These are phyloP conservation scores for Betta splendens DNA, from an alignment of 2,797 vertebrate genomes.

Conservation along the genomic window DNA sequence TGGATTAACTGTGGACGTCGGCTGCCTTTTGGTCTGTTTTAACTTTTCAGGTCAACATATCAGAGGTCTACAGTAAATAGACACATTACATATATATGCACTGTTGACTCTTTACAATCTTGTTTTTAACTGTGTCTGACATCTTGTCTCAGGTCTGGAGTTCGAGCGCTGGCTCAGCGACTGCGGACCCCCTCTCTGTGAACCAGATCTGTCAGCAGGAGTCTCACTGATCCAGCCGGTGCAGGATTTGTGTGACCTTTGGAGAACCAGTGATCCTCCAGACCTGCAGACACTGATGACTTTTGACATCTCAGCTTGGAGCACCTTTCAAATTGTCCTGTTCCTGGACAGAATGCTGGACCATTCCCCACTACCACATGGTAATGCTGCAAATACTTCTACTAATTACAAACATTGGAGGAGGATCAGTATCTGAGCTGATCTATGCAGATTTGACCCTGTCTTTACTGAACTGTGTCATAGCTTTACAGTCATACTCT, in stretches of 20 bases:
- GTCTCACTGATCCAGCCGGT: constrained; percentile 87
- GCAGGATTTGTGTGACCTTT: constrained; percentile 89
- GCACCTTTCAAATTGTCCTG: constrained; percentile 93
- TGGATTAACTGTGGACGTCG: no score
- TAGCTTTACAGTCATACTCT: no score
- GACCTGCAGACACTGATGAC: constrained; percentile 75
- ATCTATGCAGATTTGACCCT: no score
- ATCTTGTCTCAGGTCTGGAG: constrained; percentile 85
- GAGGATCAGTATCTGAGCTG: no score
- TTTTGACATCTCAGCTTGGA: constrained; percentile 91
- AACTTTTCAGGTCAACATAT: no score
- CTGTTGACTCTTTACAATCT: no score
- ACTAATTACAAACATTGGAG: no score
- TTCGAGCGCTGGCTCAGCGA: constrained; percentile 84
- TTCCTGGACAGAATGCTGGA: constrained; percentile 94
- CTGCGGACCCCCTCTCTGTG: constrained; percentile 87
- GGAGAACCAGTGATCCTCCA: constrained; percentile 84
- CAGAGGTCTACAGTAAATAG: no score
- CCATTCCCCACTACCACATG: constrained; percentile 86
- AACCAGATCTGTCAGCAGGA: constrained; percentile 93
- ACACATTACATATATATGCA: no score
- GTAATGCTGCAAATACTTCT: constrained; percentile 57
- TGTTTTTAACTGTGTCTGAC: neutral
- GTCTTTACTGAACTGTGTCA: no score
- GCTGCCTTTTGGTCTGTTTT: no score